Conservation (phyloP, 2,113 vertebrate genomes). For the Hippoglossus stenolepis region DNA sequence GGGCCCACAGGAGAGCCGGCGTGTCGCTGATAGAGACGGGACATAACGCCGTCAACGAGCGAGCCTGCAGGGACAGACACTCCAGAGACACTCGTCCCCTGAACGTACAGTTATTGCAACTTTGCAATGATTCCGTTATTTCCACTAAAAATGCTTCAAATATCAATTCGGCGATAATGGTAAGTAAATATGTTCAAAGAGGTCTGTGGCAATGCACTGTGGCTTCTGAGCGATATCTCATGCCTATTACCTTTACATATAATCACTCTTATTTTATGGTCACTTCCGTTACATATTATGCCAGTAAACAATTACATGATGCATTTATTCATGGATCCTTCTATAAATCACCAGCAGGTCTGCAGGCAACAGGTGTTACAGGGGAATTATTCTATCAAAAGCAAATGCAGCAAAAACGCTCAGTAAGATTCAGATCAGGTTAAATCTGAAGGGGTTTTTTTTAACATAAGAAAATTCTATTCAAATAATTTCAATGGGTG, state of each 20-base stretch:
- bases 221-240: constrained; percentile 29
- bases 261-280: constrained; percentile 45
- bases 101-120: constrained; percentile 64
- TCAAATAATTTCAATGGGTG: neutral
- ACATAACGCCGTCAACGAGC: constrained; percentile 49
- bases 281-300: constrained; percentile 33
- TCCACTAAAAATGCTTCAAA: constrained; percentile 57
- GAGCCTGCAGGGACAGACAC: constrained; percentile 65
- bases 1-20: constrained; percentile 63
- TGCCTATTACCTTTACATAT: constrained; percentile 30
- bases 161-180: constrained; percentile 58
- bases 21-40: constrained; percentile 62
- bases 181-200: constrained; percentile 37
- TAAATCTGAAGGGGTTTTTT: neutral
- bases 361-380: constrained; percentile 54
- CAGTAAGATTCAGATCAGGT: neutral
- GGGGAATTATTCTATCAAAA: neutral
- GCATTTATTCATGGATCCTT: constrained; percentile 11
- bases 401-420: neutral
- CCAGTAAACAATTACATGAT: constrained; percentile 53
- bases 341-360: constrained; percentile 21
- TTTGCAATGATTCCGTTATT: constrained; percentile 63
- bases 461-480: neutral
- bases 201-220: neutral
- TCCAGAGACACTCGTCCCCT: constrained; percentile 49